phyloP scores from a whole-genome alignment of 2,113 vertebrate genomes.

The Emydura subglobosa region DNA sequence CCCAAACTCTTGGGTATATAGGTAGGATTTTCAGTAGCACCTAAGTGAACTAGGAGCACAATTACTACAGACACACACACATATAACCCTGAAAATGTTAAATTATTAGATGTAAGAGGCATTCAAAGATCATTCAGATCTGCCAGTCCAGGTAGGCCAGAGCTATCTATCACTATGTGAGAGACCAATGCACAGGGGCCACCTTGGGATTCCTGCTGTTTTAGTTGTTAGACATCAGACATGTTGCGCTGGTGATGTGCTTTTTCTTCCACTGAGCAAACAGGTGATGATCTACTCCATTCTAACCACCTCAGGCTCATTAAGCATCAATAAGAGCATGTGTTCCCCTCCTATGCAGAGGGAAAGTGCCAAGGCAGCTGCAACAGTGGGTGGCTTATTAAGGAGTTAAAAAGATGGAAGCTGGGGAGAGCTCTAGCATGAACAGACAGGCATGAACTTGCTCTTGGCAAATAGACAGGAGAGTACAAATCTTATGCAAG shows the following conservation, averaged over 20 bases:
- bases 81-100: constrained; percentile 1
- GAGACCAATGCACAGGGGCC: background rate
- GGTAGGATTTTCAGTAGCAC: background rate
- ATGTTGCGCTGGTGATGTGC: background rate
- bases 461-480: background rate
- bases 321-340: background rate
- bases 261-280: background rate
- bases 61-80: background rate
- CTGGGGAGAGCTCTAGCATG: background rate
- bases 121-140: background rate
- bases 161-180: background rate
- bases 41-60: background rate
- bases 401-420: background rate
- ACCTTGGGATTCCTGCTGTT: background rate
- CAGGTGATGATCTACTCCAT: background rate
- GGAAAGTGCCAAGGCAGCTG: background rate
- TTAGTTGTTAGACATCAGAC: background rate
- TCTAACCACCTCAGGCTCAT: background rate
- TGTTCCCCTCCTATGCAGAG: background rate
- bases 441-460: background rate
- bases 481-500: background rate
- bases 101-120: background rate
- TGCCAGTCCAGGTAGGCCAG: background rate
- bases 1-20: background rate
- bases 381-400: background rate